Base-by-base conservation (phyloP, 1,140 invertebrate species). In the Asobara japonica region DNA sequence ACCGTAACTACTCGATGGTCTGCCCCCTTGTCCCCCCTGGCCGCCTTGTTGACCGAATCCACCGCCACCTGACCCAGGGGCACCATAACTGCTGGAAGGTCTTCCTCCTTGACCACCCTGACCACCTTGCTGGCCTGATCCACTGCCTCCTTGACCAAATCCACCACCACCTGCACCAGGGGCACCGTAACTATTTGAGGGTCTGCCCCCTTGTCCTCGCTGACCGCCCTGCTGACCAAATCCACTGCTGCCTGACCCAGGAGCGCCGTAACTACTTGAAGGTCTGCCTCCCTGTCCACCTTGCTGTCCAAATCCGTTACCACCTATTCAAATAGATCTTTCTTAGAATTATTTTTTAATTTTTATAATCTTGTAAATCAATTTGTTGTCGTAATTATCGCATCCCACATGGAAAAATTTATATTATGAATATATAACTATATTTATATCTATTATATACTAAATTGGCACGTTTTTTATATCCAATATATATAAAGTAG, bases 1-100 rank as follows among this genome's bases (percentile, higher is more conserved):
- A 7, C 88, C 88, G 78, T 90, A 90, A 75, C 84, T 82, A 56
- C 85, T 84, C 0, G 82, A 86, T 0, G 89, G 89, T 16, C 77
- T 78, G 51, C 78, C 77, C 29, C 68, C 36, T 74, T 69, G 69
- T n/a, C 51, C 62, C 31, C 65, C 73, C 30, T 65, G 22, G 65
- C 22, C 18, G 1, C 51, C 20, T 27, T 60, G 56, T 68, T 38
- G 29, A 13, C 66, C 62, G 3, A 51, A 31, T 29, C 56, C 36
- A 18, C 10, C 1, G 20, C 61, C 25, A n/a, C 80, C 80, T 62
- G 78, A 75, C 5, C 75, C 73, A 33, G 71, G 71, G 71, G 88
- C 77, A 8, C 88, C 87, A 79, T 90, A 90, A 77, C 85, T 82
- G 29, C 85, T 84, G 0, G 81, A 87, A 0, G 89, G 88, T 18